These are phyloP conservation scores for Drosophila meridiana DNA, from an alignment of 2,888 invertebrate genomes.

Conservation along the genomic window DNA sequence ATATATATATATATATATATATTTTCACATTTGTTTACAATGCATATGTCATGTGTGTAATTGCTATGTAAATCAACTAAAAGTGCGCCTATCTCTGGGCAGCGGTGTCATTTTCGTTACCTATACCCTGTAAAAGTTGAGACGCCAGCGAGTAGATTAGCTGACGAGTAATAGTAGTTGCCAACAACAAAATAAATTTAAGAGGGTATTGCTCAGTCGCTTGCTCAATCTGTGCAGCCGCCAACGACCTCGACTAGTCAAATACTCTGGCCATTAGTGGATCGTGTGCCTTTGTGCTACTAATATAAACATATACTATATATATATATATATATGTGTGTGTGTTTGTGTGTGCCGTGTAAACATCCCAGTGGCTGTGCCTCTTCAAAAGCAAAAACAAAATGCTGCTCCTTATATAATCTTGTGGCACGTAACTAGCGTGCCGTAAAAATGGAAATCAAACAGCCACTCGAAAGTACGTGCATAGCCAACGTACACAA, in stretches of 20 bases:
- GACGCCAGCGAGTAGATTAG: not conserved
- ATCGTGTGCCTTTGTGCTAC: slow-evolving; percentile 21
- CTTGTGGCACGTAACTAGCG: slow-evolving; percentile 39
- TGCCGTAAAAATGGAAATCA: slow-evolving; percentile 43
- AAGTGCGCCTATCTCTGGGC: slow-evolving; percentile 61
- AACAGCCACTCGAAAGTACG: slow-evolving; percentile 25
- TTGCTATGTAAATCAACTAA: slow-evolving; percentile 67
- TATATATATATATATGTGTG: not conserved
- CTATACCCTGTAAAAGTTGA: slow-evolving; percentile 36
- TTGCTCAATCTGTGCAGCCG: not conserved
- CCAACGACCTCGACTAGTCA: slow-evolving; percentile 47
- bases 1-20: slow-evolving; percentile 1
- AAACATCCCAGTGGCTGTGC: slow-evolving; percentile 16
- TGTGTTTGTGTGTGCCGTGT: not conserved
- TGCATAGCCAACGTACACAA: slow-evolving; percentile 22
- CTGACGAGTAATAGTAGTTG: not conserved
- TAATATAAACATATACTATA: slow-evolving; percentile 1
- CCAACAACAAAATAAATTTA: too few species aligned
- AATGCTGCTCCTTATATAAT: slow-evolving; percentile 23
- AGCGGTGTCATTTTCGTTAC: slow-evolving; percentile 35
- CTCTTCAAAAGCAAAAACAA: slow-evolving; percentile 6
- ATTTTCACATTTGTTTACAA: slow-evolving; percentile 9
- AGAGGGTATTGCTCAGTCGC: slow-evolving; percentile 11
- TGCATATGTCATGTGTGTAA: slow-evolving; percentile 31
- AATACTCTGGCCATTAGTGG: slow-evolving; percentile 36